Percentiles rank a stretch among this genome's conserved stretches.
phyloP scores from a whole-genome alignment of 2,888 invertebrate genomes.

The Drosophila anomalata region DNA sequence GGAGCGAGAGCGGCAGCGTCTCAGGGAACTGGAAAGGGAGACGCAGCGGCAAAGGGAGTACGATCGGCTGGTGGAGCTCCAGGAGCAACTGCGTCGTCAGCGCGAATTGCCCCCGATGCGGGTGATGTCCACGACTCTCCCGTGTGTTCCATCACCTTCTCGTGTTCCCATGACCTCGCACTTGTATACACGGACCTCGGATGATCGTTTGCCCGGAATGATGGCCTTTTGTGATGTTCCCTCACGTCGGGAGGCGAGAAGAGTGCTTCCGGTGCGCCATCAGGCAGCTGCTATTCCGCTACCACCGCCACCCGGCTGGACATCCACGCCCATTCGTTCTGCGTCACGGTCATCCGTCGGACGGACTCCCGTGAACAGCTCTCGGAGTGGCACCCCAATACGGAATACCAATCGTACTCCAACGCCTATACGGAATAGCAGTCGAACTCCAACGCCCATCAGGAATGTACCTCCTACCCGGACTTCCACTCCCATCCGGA shows the following conservation, averaged over 20 bases:
- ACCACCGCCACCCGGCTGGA: not conserved
- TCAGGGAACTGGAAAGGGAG: constrained; percentile 33
- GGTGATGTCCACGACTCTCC: constrained; percentile 15
- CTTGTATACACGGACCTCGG: constrained; percentile 29
- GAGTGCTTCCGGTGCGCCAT: not conserved
- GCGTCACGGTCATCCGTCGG: not conserved
- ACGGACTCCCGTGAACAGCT: not conserved
- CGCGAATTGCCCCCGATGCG: constrained; percentile 24
- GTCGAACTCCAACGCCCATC: not conserved
- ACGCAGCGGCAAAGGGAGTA: constrained; percentile 26
- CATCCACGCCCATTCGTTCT: not conserved
- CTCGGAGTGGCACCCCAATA: not conserved
- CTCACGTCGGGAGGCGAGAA: not conserved
- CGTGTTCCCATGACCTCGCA: constrained; percentile 43
- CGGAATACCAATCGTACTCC: not conserved
- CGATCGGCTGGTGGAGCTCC: constrained; percentile 13
- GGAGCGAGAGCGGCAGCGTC: constrained; percentile 27
- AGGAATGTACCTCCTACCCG: not conserved
- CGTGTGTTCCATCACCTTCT: not conserved
- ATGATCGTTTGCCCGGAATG: constrained; percentile 68
- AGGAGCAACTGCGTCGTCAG: constrained; percentile 16
- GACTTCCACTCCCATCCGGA: not conserved
- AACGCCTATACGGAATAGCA: not conserved
- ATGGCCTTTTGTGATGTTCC: constrained; percentile 38
- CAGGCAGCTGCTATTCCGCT: not conserved